Evolutionary conservation across 2,888 invertebrate species (phyloP), one percentile per base, ranked within the genome.

Genomic region (Sinodicranocentrus sp.): DNA sequence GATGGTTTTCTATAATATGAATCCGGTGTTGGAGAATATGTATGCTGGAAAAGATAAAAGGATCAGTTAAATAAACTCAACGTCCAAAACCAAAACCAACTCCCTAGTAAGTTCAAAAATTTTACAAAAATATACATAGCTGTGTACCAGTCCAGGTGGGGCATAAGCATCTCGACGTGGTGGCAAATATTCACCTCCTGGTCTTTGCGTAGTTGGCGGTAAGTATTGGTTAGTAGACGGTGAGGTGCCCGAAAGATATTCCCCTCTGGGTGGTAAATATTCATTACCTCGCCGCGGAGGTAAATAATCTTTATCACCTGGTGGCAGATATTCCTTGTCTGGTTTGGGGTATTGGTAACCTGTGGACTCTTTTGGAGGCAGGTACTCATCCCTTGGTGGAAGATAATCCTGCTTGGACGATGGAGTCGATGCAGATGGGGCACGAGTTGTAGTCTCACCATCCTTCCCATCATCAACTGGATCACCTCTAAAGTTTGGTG

Each of bases 1-100:
- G 85, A 86, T 5, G 86, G 86, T 44, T 86, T 85, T 26, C 87
- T 63, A 59, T 84, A 87, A 57, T 86, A 85, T 0, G 84, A 82
- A 43, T 87, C 86, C 17, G 85, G 84, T 1, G 28, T 13, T 2
- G 78, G 68, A 0, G 85, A 70, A 59, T 86, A 87, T 0, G 86
- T 86, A 48, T 87, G 67, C 84, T 84, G 59, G 1, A 78, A 59
- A 68, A 19, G 26, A 28, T 28, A 26, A 19, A 0, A 33, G 17
- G 17, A n/a, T 17, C 33, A 6, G 33, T 10, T 33, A 10, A n/a
- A n/a, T n/a, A n/a, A 33, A 33, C 33, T 33, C 5, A 33, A 33
- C 33, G 33, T 33, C 5, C 33, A 6, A 3, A 33, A 33, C 33
- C 10, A 33, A 33, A 33, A 3, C n/a, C n/a, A n/a, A n/a, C n/a